Evolutionary conservation across 2,888 invertebrate genomes (phyloP).

Genomic region (Endomychus coccineus): DNA sequence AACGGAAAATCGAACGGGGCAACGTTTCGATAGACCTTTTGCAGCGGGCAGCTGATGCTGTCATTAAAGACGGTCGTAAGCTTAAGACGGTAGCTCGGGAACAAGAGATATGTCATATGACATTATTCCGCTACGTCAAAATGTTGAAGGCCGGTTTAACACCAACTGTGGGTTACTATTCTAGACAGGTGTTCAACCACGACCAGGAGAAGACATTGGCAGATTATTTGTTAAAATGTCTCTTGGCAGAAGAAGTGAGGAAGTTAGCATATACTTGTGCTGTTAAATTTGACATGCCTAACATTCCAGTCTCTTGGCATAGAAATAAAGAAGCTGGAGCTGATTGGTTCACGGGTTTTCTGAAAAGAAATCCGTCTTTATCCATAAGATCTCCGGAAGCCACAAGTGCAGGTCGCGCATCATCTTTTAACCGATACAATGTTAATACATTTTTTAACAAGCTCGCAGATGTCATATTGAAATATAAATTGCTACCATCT

Average conservation of each 20-base stretch:
- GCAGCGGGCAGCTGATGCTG: too few relatives aligned
- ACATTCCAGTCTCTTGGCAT: constrained; percentile 6
- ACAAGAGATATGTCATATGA: too few relatives aligned
- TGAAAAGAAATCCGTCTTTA: constrained; percentile 19
- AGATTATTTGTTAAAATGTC: constrained; percentile 19
- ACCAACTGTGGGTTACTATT: too few relatives aligned
- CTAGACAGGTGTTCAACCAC: too few relatives aligned
- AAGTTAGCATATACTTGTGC: constrained; percentile 17
- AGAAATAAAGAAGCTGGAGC: constrained; percentile 7
- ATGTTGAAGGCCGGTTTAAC: too few relatives aligned
- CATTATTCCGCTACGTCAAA: too few relatives aligned
- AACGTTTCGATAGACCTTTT: too few relatives aligned
- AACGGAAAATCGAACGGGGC: too few relatives aligned
- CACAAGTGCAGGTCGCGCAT: constrained; percentile 22
- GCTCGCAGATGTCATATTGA: background rate
- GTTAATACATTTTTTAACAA: constrained; percentile 6
- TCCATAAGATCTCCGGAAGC: constrained; percentile 25
- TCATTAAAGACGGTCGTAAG: too few relatives aligned
- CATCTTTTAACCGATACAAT: constrained; percentile 8
- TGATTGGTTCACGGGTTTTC: constrained; percentile 21
- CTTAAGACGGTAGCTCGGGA: background rate
- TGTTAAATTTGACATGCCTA: background rate
- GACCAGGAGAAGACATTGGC: constrained; percentile 16
- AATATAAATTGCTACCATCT: too few relatives aligned
- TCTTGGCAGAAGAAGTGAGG: constrained; percentile 20